Percentiles rank a stretch among this genome's conserved stretches.
These are phyloP conservation scores for Hipposideros larvatus DNA, from an alignment of 2,797 vertebrate genomes.

Conservation along the genomic window DNA sequence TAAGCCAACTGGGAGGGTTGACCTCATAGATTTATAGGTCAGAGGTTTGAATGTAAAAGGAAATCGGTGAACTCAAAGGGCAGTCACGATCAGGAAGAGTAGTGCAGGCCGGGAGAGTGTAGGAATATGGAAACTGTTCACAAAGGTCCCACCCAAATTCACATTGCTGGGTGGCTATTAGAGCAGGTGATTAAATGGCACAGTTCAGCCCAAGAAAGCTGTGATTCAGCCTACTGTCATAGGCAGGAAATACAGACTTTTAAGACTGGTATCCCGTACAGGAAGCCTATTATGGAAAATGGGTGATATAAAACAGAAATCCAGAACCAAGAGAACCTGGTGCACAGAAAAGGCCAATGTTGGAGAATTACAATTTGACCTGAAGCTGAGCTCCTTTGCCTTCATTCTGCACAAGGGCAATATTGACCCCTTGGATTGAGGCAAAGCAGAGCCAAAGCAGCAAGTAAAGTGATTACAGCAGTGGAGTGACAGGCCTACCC, in stretches of 20 bases:
- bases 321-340: not conserved
- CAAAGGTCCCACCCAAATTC: not conserved
- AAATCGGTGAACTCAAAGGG: not conserved
- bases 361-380: conserved; percentile 16
- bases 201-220: not conserved
- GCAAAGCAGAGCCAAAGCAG: not conserved
- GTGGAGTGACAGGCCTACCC: not conserved
- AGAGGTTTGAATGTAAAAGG: conserved; percentile 44
- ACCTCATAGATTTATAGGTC: not conserved
- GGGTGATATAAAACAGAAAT: not conserved
- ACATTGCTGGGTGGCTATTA: not conserved
- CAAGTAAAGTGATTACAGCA: not conserved
- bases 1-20: not conserved
- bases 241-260: not conserved
- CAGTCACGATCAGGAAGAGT: not conserved
- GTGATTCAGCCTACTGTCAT: not conserved
- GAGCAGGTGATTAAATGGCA: not conserved
- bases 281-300: not conserved
- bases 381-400: not conserved
- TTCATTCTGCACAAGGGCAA: not conserved
- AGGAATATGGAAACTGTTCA: not conserved
- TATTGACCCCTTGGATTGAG: conserved; percentile 22
- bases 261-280: not conserved
- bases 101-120: not conserved
- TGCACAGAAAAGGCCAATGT: not conserved